Base-by-base conservation (phyloP, 2,888 invertebrate species). In the Boloria euphrosyne region DNA sequence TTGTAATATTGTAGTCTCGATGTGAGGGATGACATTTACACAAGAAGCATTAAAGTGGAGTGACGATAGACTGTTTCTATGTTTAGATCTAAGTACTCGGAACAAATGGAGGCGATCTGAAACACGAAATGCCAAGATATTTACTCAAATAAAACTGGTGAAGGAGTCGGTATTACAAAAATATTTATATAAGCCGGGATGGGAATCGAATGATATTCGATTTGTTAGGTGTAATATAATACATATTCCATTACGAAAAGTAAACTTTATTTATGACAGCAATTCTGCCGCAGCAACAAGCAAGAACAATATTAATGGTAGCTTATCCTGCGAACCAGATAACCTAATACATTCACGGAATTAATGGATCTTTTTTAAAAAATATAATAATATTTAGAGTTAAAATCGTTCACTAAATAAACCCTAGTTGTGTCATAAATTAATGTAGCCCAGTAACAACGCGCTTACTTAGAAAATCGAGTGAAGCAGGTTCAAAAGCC, bases 51-150 rank as follows among this genome's bases (percentile, higher is more conserved):
- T 51, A 49, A 59, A 59, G 50, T 50, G 31, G 50, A 47, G 55
- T 22, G 44, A 58, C 27, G 58, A 22, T 49, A 59, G 31, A 59
- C 59, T 16, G 47, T 47, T 49, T 59, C 38, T 47, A 49, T 49
- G 49, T 50, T 59, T 59, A 49, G 38, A 27, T 59, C 59, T 66
- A 63, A 66, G 68, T 59, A 62, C 22, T 66, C 59, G 59, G 62
- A 68, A 68, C 46, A 52, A 66, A 66, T 61, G 55, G 55, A 65
- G 50, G 60, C 31, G 22, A 50, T 53, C 58, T 49, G 47, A 53
- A 51, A 44, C 70, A 70, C 52, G 70, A 68, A 70, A 70, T 68
- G 68, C 52, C 70, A 70, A 31, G 53, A 63, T 62, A 54, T 50
- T 22, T 54, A 53, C 55, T 43, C 44, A 58, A 54, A 67, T 51